These are phyloP conservation scores for Heteromurus nitidus DNA, from an alignment of 2,888 invertebrate species.

Conservation along the genomic window DNA sequence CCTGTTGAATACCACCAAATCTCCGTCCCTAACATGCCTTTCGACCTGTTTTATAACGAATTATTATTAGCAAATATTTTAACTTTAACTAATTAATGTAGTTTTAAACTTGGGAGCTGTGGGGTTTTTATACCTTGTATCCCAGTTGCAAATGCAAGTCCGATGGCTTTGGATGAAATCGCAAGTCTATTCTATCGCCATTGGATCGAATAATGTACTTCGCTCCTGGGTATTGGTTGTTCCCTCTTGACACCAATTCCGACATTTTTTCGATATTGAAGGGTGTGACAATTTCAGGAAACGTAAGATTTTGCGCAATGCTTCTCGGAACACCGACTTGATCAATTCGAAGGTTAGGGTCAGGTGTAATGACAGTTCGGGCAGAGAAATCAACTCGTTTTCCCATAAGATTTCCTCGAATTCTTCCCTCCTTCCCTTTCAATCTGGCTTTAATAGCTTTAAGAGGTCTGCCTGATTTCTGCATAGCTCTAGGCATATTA, in stretches of 20 bases:
- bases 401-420: slow-evolving; percentile 99
- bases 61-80: neutral
- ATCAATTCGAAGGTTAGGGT: slow-evolving; percentile 94
- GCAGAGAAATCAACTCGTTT: slow-evolving; percentile 99
- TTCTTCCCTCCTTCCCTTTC: slow-evolving; percentile 99
- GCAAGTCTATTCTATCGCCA: slow-evolving; percentile 97
- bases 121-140: slow-evolving; percentile 86
- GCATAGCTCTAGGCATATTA: slow-evolving; percentile 97
- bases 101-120: no score
- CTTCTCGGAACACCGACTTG: slow-evolving; percentile 98
- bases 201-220: slow-evolving; percentile 99
- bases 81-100: no score
- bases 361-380: slow-evolving; percentile 98
- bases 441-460: slow-evolving; percentile 97
- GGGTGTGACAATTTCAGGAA: slow-evolving; percentile 99
- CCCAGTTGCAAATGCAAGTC: slow-evolving; percentile 97
- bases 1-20: slow-evolving; percentile 98
- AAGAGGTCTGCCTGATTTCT: slow-evolving; percentile 98
- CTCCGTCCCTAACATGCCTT: slow-evolving; percentile 97
- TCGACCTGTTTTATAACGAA: slow-evolving; percentile 88
- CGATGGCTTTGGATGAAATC: slow-evolving; percentile 98
- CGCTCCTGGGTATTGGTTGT: slow-evolving; percentile 99
- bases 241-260: slow-evolving; percentile 95
- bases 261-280: slow-evolving; percentile 98
- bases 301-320: slow-evolving; percentile 99